Conservation (phyloP, 2,797 vertebrate genomes). For the Nyctalus aviator region DNA sequence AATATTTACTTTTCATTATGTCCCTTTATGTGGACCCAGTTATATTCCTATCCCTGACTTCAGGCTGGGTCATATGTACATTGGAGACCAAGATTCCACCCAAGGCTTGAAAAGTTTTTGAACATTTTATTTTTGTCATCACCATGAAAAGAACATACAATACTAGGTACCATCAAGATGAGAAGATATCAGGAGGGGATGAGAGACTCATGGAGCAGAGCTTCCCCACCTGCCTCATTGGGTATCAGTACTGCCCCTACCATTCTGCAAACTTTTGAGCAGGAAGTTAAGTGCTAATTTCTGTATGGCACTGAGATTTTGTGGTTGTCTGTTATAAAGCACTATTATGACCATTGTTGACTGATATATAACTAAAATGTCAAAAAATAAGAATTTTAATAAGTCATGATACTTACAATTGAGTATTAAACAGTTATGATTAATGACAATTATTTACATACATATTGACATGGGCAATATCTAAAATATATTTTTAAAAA, state of each 20-base stretch:
- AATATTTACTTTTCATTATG: background rate
- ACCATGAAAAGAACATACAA: background rate
- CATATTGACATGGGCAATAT: background rate
- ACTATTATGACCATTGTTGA: background rate
- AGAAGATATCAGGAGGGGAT: background rate
- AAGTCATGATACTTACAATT: background rate
- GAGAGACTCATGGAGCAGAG: background rate
- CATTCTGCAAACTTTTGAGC: background rate
- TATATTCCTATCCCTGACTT: background rate
- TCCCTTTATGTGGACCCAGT: background rate
- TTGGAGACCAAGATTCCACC: background rate
- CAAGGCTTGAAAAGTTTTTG: background rate
- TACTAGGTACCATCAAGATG: background rate
- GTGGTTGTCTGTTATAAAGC: background rate
- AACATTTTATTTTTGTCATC: accelerated
- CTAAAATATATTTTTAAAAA: slow-evolving; percentile 24
- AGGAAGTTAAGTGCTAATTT: background rate
- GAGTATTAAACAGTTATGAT: background rate
- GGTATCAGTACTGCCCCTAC: accelerated
- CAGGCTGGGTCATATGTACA: background rate
- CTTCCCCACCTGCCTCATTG: no score
- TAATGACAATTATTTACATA: background rate
- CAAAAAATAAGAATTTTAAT: background rate
- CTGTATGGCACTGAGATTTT: background rate
- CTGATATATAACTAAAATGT: background rate